Conservation (phyloP, 2,113 vertebrate genomes). For the Sinocyclocheilus grahami region DNA sequence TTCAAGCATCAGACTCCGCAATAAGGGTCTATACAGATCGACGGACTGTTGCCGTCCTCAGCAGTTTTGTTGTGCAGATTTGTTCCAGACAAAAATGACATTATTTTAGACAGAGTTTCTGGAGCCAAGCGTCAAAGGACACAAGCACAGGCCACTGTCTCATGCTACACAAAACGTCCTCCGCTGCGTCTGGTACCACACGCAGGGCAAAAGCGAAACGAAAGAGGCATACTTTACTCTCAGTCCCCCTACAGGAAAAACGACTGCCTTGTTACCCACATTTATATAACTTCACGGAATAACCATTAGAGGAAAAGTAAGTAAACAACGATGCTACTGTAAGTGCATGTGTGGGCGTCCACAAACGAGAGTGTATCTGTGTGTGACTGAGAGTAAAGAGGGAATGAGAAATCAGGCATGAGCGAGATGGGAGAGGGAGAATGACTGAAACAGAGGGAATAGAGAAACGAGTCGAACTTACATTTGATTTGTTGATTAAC, state of each 20-base stretch:
- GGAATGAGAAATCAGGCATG: not conserved
- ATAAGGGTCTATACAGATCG: not conserved
- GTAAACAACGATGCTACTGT: conserved; percentile 28
- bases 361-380: not conserved
- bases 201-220: conserved; percentile 35
- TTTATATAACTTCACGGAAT: conserved; percentile 2
- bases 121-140: conserved; percentile 13
- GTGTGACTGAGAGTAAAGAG: not conserved
- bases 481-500: conserved; percentile 32
- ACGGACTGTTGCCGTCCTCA: not conserved
- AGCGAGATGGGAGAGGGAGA: not conserved
- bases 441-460: not conserved
- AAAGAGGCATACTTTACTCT: conserved; percentile 25
- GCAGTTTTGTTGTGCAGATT: conserved; percentile 5
- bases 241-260: conserved; percentile 12
- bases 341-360: conserved; percentile 35
- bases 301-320: not conserved
- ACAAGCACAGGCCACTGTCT: conserved; percentile 46
- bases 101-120: conserved; percentile 17
- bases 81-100: conserved; percentile 35
- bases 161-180: conserved; percentile 37
- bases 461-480: conserved; percentile 14
- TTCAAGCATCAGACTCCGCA: not conserved
- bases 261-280: not conserved
- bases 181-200: conserved; percentile 50